These are phyloP conservation scores for Heliconius melpomene DNA, from an alignment of 1,140 invertebrate species.

Conservation along the genomic window DNA sequence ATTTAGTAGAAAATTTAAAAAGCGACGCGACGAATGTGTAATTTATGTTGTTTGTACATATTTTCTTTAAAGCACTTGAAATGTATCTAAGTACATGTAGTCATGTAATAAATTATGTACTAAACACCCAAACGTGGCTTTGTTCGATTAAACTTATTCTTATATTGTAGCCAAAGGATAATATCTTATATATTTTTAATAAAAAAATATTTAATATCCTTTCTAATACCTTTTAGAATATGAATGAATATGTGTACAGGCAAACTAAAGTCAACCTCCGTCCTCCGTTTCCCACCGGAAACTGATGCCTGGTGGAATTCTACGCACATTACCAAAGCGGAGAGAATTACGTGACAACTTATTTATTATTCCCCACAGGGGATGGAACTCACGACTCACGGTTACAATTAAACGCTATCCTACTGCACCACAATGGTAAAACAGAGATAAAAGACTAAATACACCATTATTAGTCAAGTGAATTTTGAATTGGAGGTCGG, in stretches of 20 bases:
- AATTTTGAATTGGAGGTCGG: no score
- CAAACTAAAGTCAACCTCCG: no score
- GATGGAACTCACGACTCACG: not conserved
- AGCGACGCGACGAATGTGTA: not conserved
- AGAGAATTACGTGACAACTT: not conserved
- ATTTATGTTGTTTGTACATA: conserved; percentile 7
- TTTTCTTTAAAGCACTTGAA: not conserved
- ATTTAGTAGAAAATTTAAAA: not conserved
- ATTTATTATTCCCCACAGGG: not conserved
- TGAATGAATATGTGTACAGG: not conserved
- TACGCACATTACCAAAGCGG: not conserved
- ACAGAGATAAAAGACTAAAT: no score
- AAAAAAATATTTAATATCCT: no score
- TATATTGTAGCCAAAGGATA: no score
- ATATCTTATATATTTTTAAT: no score
- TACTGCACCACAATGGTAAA: no score
- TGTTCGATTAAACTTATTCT: no score
- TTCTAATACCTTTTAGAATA: no score
- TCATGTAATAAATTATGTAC: no score
- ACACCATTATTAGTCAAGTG: no score
- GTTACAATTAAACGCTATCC: not conserved
- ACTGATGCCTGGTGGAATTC: not conserved
- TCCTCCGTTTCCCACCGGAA: not conserved
- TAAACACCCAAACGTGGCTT: no score
- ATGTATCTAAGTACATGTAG: not conserved